Evolutionary conservation across 2,888 invertebrate species (phyloP).

Genomic region (Metallyticus violacea): DNA sequence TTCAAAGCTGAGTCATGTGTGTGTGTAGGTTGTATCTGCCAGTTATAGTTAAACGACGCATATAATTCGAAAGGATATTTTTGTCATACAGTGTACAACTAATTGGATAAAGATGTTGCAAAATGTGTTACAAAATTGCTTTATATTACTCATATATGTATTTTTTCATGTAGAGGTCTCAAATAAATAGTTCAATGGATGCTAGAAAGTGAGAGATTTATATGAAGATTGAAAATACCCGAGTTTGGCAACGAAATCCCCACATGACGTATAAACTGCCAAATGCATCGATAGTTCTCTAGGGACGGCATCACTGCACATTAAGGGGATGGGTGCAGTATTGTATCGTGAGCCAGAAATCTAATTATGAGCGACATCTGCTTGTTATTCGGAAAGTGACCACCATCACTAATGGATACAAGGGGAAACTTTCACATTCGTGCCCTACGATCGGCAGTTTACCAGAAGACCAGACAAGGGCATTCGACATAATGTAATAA

Average conservation of each 20-base stretch:
- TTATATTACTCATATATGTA: too few relatives aligned
- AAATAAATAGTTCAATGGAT: too few relatives aligned
- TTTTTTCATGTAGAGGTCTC: too few relatives aligned
- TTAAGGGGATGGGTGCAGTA: background rate
- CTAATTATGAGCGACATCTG: background rate
- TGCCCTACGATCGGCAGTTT: background rate
- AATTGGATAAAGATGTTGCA: too few relatives aligned
- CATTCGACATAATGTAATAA: background rate
- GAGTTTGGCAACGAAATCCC: background rate
- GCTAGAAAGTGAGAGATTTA: background rate
- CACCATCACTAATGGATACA: background rate
- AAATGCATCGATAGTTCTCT: background rate
- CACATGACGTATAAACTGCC: background rate
- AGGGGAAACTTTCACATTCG: background rate
- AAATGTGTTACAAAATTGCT: too few relatives aligned
- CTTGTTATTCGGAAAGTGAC: background rate
- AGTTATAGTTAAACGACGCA: too few relatives aligned
- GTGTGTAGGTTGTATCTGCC: too few relatives aligned
- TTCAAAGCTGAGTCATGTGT: too few relatives aligned
- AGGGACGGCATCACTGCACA: background rate
- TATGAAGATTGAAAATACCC: background rate
- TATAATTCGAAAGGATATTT: too few relatives aligned
- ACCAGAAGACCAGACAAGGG: background rate
- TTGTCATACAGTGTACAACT: too few relatives aligned
- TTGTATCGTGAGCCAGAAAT: background rate